These are phyloP conservation scores for Hyposoter dolosus DNA, from an alignment of 2,888 invertebrate species.

Conservation along the genomic window DNA sequence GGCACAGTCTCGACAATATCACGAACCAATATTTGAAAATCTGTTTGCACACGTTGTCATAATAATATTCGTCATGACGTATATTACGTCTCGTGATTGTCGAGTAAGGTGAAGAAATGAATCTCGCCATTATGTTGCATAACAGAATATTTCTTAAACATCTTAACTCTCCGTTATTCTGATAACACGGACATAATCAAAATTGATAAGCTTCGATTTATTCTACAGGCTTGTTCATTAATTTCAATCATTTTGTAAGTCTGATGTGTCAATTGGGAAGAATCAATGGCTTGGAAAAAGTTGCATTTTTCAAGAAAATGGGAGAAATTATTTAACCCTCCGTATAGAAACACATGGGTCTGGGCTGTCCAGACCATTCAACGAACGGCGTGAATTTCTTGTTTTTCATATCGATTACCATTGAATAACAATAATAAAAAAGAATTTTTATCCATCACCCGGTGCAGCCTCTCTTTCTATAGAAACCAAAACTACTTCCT, in stretches of 20 bases:
- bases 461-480: too few species aligned
- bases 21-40: conserved; percentile 1
- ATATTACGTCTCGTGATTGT: neutral
- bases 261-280: neutral
- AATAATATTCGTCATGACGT: neutral
- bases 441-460: too few species aligned
- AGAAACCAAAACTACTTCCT: too few species aligned
- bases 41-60: neutral
- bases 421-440: too few species aligned
- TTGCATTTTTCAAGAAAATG: neutral
- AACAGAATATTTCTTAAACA: neutral
- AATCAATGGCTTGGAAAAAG: neutral
- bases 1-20: conserved; percentile 8
- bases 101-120: neutral
- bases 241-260: neutral
- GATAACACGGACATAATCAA: neutral
- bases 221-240: neutral
- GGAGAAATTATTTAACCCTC: too few species aligned
- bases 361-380: too few species aligned
- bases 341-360: too few species aligned
- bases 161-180: neutral
- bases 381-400: too few species aligned
- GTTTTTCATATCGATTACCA: too few species aligned
- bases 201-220: neutral
- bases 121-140: neutral